Evolutionary conservation across 1,140 invertebrate genomes (phyloP).

Genomic region (Tribolium madens): DNA sequence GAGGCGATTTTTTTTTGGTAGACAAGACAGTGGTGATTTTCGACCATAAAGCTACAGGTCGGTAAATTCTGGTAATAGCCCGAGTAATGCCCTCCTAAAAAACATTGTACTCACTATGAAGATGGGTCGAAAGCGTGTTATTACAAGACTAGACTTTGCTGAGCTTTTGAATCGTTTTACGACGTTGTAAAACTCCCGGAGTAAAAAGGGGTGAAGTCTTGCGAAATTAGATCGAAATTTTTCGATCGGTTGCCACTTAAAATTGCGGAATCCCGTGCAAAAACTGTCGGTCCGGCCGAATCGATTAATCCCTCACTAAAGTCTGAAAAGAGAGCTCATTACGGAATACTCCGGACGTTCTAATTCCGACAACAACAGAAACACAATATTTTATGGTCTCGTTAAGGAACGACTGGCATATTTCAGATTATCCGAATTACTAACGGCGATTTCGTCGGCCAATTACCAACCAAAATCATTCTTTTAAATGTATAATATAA

Average conservation of each 20-base stretch:
- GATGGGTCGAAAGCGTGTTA: constrained; percentile 13
- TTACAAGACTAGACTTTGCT: neutral
- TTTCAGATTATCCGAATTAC: constrained; percentile 37
- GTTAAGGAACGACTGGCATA: constrained; percentile 39
- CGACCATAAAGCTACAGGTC: neutral
- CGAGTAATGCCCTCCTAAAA: neutral
- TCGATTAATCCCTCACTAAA: constrained; percentile 26
- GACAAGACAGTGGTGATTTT: neutral
- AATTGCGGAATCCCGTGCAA: constrained; percentile 1
- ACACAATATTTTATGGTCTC: constrained; percentile 37
- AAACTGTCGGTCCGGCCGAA: constrained; percentile 10
- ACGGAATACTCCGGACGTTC: constrained; percentile 47
- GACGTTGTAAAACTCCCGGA: neutral
- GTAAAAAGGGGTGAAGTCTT: neutral
- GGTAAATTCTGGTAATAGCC: neutral
- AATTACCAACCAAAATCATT: constrained; percentile 8
- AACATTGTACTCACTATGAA: constrained; percentile 12
- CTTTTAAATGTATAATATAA: neutral
- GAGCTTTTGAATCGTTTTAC: constrained; percentile 1
- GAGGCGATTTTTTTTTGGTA: neutral
- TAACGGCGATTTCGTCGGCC: constrained; percentile 36
- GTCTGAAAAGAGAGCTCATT: constrained; percentile 46
- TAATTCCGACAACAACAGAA: constrained; percentile 38
- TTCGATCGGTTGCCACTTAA: constrained; percentile 13
- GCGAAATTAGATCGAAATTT: neutral